A percentile compares a stretch with the other conserved stretches of the same genome.
phyloP scores from a whole-genome alignment of 2,113 vertebrate genomes.

The Dasypus novemcinctus region DNA sequence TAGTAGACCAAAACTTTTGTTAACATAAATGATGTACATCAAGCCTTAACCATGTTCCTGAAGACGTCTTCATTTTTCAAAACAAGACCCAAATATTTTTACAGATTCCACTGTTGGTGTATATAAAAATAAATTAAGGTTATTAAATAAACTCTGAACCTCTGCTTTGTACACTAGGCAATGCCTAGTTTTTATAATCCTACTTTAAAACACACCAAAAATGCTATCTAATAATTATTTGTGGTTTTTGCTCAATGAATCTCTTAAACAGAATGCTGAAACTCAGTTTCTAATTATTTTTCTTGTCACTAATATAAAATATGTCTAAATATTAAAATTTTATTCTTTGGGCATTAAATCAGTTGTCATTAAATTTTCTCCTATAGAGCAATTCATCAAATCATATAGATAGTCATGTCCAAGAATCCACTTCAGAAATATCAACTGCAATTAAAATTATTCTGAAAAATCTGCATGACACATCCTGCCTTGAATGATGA shows the following conservation, averaged over 20 bases:
- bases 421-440: conserved; percentile 52
- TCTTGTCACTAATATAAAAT: conserved; percentile 21
- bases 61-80: conserved; percentile 33
- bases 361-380: not conserved
- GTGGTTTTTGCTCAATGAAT: conserved; percentile 14
- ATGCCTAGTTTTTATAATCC: not conserved
- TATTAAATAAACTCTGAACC: conserved; percentile 34
- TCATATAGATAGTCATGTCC: not conserved
- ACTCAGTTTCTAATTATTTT: conserved; percentile 3
- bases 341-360: not conserved
- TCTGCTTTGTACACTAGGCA: not conserved
- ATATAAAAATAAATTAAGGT: conserved; percentile 37
- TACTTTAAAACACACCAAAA: conserved; percentile 33
- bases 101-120: not conserved
- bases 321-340: conserved; percentile 7
- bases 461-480: not conserved
- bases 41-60: not conserved
- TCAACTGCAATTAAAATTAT: conserved; percentile 6
- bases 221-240: not conserved
- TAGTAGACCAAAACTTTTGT: not conserved
- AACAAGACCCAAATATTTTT: conserved; percentile 47
- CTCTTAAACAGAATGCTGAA: not conserved
- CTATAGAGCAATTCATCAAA: not conserved
- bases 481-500: not conserved
- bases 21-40: not conserved